These are phyloP conservation scores for Trimorus sp. DNA, from an alignment of 2,888 invertebrate species.

Conservation along the genomic window DNA sequence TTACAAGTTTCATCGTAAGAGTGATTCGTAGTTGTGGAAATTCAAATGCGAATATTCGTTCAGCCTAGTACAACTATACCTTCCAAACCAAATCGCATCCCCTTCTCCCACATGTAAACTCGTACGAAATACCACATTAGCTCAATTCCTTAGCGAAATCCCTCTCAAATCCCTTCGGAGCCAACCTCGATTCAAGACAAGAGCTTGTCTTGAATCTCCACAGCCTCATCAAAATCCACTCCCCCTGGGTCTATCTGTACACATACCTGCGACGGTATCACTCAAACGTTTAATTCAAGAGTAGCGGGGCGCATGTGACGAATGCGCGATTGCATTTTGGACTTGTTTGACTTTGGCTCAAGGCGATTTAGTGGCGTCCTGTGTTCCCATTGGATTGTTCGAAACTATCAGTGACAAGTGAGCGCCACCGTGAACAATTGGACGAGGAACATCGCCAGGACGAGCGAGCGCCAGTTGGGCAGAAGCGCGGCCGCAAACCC, in stretches of 20 bases:
- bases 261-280: constrained; percentile 40
- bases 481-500: constrained; percentile 71
- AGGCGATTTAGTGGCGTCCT: constrained; percentile 50
- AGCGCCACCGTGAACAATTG: constrained; percentile 41
- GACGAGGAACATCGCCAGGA: constrained; percentile 48
- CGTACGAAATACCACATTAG: too few relatives aligned
- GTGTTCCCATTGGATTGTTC: constrained; percentile 28
- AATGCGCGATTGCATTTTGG: constrained; percentile 68
- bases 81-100: too few relatives aligned
- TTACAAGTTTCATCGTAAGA: too few relatives aligned
- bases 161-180: too few relatives aligned
- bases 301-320: constrained; percentile 69
- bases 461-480: constrained; percentile 37
- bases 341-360: constrained; percentile 71
- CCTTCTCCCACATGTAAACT: too few relatives aligned
- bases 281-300: constrained; percentile 57
- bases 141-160: too few relatives aligned
- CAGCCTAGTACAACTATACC: too few relatives aligned
- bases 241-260: constrained; percentile 44
- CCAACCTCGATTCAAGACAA: too few relatives aligned
- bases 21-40: too few relatives aligned
- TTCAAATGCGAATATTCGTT: too few relatives aligned
- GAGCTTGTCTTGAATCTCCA: too few relatives aligned
- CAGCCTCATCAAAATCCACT: too few relatives aligned
- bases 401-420: constrained; percentile 53